Percentiles rank a stretch among this genome's conserved stretches.
Evolutionary conservation across 2,113 vertebrate species (phyloP).

Genomic region (Myiozetetes cayanensis): DNA sequence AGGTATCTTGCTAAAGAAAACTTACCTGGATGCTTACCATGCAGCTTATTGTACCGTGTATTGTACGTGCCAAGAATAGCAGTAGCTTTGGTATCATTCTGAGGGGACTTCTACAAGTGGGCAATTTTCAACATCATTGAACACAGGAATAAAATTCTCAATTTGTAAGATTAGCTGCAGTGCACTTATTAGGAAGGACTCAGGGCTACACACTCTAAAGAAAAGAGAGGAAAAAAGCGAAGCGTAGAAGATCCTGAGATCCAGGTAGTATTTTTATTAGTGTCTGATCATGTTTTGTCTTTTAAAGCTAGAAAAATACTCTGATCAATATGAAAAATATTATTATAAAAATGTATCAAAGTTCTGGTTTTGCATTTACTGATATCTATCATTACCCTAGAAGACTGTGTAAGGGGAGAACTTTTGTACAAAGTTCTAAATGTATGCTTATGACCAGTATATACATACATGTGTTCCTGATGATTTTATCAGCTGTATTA

Average conservation of each 20-base stretch:
- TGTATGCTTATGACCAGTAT: background rate
- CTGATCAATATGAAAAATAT: background rate
- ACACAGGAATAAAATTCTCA: background rate
- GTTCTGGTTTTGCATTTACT: background rate
- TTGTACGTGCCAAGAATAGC: background rate
- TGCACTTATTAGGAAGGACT: background rate
- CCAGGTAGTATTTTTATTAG: background rate
- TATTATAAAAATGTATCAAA: background rate
- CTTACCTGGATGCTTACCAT: background rate
- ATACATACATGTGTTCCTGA: accelerated
- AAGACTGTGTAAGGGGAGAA: accelerated
- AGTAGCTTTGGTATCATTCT: background rate
- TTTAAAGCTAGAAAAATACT: background rate
- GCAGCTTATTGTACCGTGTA: background rate
- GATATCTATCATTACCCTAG: background rate
- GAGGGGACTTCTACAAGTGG: background rate
- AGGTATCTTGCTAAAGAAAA: background rate
- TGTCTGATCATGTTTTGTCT: background rate
- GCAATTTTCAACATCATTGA: background rate
- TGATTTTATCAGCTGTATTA: background rate
- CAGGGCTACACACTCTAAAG: background rate
- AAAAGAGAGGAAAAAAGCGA: background rate
- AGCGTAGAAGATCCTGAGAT: background rate
- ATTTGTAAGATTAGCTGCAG: background rate
- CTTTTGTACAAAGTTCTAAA: background rate